phyloP scores from a whole-genome alignment of 2,888 invertebrate genomes.

The Rhagonycha lutea region DNA sequence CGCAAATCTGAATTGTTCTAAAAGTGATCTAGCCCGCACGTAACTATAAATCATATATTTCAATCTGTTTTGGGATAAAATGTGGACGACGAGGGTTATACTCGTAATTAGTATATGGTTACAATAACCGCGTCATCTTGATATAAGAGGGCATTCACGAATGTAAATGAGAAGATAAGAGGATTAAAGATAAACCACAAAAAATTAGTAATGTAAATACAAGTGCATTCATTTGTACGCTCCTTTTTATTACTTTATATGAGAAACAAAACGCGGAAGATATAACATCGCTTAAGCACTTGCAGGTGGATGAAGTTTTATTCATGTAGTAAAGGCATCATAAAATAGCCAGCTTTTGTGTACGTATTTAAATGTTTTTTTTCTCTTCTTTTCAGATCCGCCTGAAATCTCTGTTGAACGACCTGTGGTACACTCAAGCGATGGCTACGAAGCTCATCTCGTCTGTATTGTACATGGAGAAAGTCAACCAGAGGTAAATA shows the following conservation, averaged over 20 bases:
- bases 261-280: conserved; percentile 13
- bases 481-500: conserved; percentile 67
- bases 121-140: conserved; percentile 21
- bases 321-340: conserved; percentile 10
- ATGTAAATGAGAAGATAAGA: conserved; percentile 27
- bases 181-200: conserved; percentile 23
- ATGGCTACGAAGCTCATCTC: conserved; percentile 68
- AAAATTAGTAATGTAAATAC: conserved; percentile 26
- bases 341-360: conserved; percentile 13
- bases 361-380: conserved; percentile 19
- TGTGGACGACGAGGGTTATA: conserved; percentile 14
- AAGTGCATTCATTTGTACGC: conserved; percentile 17
- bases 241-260: conserved; percentile 14
- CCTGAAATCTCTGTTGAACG: conserved; percentile 66
- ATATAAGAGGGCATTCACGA: conserved; percentile 17
- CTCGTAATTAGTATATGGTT: conserved; percentile 26
- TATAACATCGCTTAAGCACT: conserved; percentile 18
- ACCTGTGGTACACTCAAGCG: conserved; percentile 68
- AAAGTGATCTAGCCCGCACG: conserved; percentile 22
- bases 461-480: conserved; percentile 72
- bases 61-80: conserved; percentile 25
- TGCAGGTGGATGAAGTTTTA: conserved; percentile 19
- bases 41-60: conserved; percentile 28
- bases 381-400: conserved; percentile 56
- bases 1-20: conserved; percentile 20